Percentiles rank a stretch among this genome's conserved stretches.
These are phyloP conservation scores for Chlorops oryzae DNA, from an alignment of 1,140 invertebrate species.

Conservation along the genomic window DNA sequence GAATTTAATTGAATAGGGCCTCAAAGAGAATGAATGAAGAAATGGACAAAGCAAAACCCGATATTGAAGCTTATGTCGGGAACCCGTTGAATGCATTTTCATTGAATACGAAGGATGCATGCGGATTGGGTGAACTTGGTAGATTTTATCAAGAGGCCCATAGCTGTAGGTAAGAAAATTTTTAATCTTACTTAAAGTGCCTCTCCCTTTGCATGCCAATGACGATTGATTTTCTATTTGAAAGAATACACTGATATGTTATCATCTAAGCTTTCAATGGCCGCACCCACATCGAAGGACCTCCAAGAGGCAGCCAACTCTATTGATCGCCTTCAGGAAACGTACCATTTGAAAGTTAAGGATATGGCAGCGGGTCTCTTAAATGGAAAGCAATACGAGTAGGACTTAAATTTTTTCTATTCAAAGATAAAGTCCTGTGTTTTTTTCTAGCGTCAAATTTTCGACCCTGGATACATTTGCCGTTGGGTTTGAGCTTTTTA, in stretches of 20 bases:
- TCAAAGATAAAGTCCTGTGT: too few species aligned
- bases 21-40: too few species aligned
- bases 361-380: conserved; percentile 32
- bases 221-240: too few species aligned
- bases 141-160: conserved; percentile 23
- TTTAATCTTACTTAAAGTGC: too few species aligned
- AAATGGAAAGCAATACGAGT: conserved; percentile 30
- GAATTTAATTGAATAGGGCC: too few species aligned
- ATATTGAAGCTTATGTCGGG: conserved; percentile 51
- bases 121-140: conserved; percentile 33
- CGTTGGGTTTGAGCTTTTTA: conserved; percentile 7
- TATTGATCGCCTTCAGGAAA: conserved; percentile 55
- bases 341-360: conserved; percentile 28
- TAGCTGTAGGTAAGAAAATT: conserved; percentile 56
- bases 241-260: conserved; percentile 59
- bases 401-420: too few species aligned
- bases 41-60: conserved; percentile 65
- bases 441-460: conserved; percentile 11
- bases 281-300: conserved; percentile 80
- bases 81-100: conserved; percentile 36
- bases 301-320: conserved; percentile 87
- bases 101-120: conserved; percentile 34
- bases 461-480: conserved; percentile 7
- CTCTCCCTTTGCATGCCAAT: too few species aligned
- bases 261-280: too few species aligned